phyloP scores from a whole-genome alignment of 2,888 invertebrate species.

The Stramonita haemastoma region DNA sequence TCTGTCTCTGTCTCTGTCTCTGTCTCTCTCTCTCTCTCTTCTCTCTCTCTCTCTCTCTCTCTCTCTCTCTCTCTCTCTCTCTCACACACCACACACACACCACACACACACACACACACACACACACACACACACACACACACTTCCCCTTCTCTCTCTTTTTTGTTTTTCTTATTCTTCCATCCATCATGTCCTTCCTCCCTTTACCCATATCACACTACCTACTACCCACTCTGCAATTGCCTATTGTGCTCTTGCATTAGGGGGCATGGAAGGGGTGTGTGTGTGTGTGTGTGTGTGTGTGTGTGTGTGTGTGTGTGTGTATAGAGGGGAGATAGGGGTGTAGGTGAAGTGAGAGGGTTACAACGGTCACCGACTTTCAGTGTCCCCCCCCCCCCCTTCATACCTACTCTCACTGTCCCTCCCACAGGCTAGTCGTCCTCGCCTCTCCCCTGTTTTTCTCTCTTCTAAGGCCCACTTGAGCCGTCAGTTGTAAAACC shows the following conservation, averaged over 20 bases:
- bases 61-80: conserved; percentile 20
- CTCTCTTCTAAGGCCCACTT: neutral
- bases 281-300: no score
- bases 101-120: conserved; percentile 16
- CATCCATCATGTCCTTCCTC: neutral
- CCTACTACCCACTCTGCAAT: neutral
- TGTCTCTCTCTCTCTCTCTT: neutral
- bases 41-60: neutral
- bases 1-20: no score
- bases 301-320: no score
- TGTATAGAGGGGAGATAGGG: no score
- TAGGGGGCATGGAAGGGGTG: no score
- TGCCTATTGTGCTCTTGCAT: neutral
- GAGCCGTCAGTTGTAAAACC: conserved; percentile 35
- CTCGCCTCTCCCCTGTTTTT: neutral
- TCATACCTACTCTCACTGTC: no score
- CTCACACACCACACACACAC: conserved; percentile 12
- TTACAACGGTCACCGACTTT: no score
- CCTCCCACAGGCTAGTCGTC: neutral
- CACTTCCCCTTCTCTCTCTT: neutral
- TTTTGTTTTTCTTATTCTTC: neutral
- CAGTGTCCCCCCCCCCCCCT: no score
- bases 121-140: conserved; percentile 9
- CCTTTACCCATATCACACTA: neutral
- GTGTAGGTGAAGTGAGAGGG: no score